Evolutionary conservation across 2,113 vertebrate genomes (phyloP), one percentile per base, ranked within the genome.

Genomic region (Plestiodon gilberti): DNA sequence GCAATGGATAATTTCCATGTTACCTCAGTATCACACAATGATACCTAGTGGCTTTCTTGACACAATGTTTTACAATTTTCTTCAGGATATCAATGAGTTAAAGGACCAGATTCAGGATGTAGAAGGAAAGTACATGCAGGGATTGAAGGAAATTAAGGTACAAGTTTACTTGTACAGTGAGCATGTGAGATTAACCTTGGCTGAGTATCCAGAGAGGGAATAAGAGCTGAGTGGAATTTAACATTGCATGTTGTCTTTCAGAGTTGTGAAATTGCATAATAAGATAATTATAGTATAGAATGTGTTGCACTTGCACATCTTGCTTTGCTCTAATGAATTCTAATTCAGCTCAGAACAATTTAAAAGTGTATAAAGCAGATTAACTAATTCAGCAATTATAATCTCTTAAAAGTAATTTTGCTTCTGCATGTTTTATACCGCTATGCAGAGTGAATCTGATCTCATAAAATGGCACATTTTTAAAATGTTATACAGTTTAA

Each of bases 101-200:
- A 98, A 98, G 97, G 98, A 98, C 97, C 98, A 99, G 96, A 98
- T 99, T 97, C 98, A 98, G 94, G 98, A 98, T 95, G 97, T 99
- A 96, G 98, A 99, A 97, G 93, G 96, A 95, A 99, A 95, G 97
- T 99, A 98, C 95, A 97, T 96, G 90, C 98, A 99, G 96, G 98
- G 97, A 76, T 96, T 99, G 93, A 99, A 98, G 95, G 98, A 99
- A 93, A 92, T 96, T 93, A 99, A 99, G 98, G 98, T 99, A 99
- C 92, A 83, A 18, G 52, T 82, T 87, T 75, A 0, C n/a, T 1
- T 23, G n/a, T 82, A 33, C 87, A 18, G 25, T 85, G 84, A 69
- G 30, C 75, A 86, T 22, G 6, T 81, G 48, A 10, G 33, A 57
- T 78, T 96, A 95, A 96, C 92, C 80, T 74, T 76, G n/a, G 14